Percentiles rank a stretch among this genome's conserved stretches.
Conservation (phyloP, 2,888 invertebrate species). For the Chymomyza amoena region DNA sequence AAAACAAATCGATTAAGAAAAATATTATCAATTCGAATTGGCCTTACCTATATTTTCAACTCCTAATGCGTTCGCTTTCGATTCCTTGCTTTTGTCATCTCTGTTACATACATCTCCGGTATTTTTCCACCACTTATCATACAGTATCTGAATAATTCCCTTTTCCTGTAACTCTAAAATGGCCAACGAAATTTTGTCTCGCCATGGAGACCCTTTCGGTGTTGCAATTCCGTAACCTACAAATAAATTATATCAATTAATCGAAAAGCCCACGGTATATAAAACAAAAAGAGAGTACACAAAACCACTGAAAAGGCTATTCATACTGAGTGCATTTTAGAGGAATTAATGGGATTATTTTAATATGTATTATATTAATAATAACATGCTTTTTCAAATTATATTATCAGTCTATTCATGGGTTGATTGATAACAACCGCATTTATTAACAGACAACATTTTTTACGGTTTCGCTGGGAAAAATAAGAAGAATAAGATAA, state of each 20-base stretch:
- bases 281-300: too few species aligned
- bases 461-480: too few species aligned
- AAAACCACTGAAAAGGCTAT: too few species aligned
- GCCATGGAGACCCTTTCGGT: slow-evolving; percentile 96
- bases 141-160: slow-evolving; percentile 93
- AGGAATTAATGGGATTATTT: too few species aligned
- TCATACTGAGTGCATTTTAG: too few species aligned
- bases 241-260: not conserved
- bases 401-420: too few species aligned
- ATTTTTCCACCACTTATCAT: slow-evolving; percentile 99
- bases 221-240: slow-evolving; percentile 95
- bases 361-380: too few species aligned
- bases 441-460: too few species aligned
- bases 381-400: too few species aligned
- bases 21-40: not conserved
- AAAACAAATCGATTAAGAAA: not conserved
- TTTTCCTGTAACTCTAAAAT: slow-evolving; percentile 97
- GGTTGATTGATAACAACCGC: too few species aligned
- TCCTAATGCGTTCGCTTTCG: slow-evolving; percentile 95
- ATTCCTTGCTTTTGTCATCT: slow-evolving; percentile 92
- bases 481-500: too few species aligned
- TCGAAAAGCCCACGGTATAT: not conserved
- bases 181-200: slow-evolving; percentile 97
- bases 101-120: slow-evolving; percentile 94
- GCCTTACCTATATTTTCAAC: slow-evolving; percentile 87